Evolutionary conservation across 2,888 invertebrate species (phyloP).

Genomic region (Acleris emargana): DNA sequence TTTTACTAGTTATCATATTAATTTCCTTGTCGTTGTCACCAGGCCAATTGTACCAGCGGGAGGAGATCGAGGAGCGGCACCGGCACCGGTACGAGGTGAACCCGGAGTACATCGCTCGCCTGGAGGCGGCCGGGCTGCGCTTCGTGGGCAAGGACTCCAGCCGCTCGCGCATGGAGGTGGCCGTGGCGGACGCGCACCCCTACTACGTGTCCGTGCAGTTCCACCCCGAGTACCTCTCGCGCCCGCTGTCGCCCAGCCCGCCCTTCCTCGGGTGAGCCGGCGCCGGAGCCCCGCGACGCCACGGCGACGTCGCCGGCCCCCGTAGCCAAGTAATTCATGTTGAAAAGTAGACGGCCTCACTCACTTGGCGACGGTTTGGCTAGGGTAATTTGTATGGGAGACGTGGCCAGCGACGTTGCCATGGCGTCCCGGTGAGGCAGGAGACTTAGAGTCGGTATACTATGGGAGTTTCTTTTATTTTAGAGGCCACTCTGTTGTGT

Average conservation of each 20-base stretch:
- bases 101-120: constrained; percentile 89
- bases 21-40: constrained; percentile 41
- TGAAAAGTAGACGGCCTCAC: no score
- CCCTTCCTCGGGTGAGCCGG: constrained; percentile 98
- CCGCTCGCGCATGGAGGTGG: constrained; percentile 96
- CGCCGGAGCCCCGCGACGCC: no score
- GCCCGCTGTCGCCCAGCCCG: constrained; percentile 96
- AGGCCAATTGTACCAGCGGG: constrained; percentile 91
- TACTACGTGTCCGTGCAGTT: constrained; percentile 98
- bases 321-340: no score
- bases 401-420: no score
- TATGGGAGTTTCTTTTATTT: no score
- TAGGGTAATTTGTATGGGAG: no score
- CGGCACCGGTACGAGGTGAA: constrained; percentile 99
- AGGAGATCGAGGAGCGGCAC: constrained; percentile 95
- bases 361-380: no score
- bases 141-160: constrained; percentile 95
- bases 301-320: no score
- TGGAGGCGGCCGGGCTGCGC: constrained; percentile 92
- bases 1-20: no score
- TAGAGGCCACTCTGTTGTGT: no score
- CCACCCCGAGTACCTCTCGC: constrained; percentile 98
- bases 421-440: no score
- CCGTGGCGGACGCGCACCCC: constrained; percentile 93
- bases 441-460: no score